Percentiles rank a stretch among this genome's conserved stretches.
Evolutionary conservation across 2,888 invertebrate genomes (phyloP).

Genomic region (Heliconius ethilla): DNA sequence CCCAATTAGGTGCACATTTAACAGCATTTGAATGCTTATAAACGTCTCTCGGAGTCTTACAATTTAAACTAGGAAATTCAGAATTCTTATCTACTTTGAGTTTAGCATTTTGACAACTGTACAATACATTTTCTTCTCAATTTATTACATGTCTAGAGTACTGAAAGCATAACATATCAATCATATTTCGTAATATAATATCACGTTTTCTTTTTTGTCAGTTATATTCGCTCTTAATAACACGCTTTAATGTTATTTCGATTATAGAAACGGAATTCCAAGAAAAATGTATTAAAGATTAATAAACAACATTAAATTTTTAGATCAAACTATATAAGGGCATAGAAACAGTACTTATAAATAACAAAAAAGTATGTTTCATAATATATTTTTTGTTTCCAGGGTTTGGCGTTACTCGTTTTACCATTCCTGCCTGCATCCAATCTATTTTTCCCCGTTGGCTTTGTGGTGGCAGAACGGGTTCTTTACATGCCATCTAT

Average conservation of each 20-base stretch:
- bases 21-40: background rate
- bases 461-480: constrained; percentile 97
- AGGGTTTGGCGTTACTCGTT: constrained; percentile 93
- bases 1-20: background rate
- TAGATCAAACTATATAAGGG: background rate
- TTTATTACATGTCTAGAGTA: constrained; percentile 6
- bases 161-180: constrained; percentile 16
- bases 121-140: background rate
- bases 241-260: background rate
- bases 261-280: background rate
- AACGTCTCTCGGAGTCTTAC: background rate
- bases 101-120: constrained; percentile 7
- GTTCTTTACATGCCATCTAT: constrained; percentile 98
- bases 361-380: background rate
- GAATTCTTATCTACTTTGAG: background rate
- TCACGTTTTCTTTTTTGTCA: constrained; percentile 34
- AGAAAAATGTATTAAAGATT: background rate
- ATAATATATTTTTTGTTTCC: constrained; percentile 56
- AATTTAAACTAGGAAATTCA: background rate
- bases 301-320: background rate
- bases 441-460: constrained; percentile 98
- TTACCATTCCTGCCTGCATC: constrained; percentile 97
- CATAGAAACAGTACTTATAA: background rate
- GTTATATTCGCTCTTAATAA: background rate
- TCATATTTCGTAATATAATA: constrained; percentile 1